Percentiles rank a stretch among this genome's conserved stretches.
These are phyloP conservation scores for Dicyrtomina minuta DNA, from an alignment of 2,888 invertebrate genomes.

Conservation along the genomic window DNA sequence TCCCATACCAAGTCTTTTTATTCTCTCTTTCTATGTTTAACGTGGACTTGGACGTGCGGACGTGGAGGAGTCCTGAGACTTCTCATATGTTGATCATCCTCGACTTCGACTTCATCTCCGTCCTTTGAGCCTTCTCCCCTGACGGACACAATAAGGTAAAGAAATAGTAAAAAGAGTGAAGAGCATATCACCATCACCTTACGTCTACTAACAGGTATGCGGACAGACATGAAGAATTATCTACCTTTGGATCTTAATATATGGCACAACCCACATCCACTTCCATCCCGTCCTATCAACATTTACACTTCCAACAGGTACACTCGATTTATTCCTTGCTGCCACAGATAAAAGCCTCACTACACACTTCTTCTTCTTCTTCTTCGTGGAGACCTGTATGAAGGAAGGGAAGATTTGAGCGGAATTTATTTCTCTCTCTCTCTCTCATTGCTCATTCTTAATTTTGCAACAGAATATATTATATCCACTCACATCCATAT, in stretches of 20 bases:
- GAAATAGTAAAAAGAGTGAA: too few relatives aligned
- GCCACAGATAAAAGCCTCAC: background rate
- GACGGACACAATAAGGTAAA: background rate
- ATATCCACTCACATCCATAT: too few relatives aligned
- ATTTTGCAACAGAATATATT: too few relatives aligned
- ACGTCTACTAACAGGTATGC: slow-evolving; percentile 6
- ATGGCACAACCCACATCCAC: slow-evolving; percentile 27
- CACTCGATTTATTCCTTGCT: slow-evolving; percentile 1
- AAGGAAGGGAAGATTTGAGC: too few relatives aligned
- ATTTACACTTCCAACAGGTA: slow-evolving; percentile 17
- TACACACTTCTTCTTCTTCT: too few relatives aligned
- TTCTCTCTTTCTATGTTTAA: background rate
- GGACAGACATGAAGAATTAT: slow-evolving; percentile 28
- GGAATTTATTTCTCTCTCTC: too few relatives aligned
- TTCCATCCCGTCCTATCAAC: slow-evolving; percentile 3
- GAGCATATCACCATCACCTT: background rate
- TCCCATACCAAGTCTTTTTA: slow-evolving; percentile 9
- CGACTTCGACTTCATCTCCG: slow-evolving; percentile 10
- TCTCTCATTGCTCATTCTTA: too few relatives aligned
- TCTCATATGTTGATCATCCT: slow-evolving; percentile 1
- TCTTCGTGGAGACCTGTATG: too few relatives aligned
- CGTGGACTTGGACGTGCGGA: background rate
- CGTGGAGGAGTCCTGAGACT: background rate
- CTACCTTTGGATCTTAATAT: slow-evolving; percentile 22
- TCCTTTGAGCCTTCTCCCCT: background rate